A percentile compares a stretch with the other conserved stretches of the same genome.
Conservation (phyloP, 2,888 invertebrate genomes). For the Phortica okadai region DNA sequence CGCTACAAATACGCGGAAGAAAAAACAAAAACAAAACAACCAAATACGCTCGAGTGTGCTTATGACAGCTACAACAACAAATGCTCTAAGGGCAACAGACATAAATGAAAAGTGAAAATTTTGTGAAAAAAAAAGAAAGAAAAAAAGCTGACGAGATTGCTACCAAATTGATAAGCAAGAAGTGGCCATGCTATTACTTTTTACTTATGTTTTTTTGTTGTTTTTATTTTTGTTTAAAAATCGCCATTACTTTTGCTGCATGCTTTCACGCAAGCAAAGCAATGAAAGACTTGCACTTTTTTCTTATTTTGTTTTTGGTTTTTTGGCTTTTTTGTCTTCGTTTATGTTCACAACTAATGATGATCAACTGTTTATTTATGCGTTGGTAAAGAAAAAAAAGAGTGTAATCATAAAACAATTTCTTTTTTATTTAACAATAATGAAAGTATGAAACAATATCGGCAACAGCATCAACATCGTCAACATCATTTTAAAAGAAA, state of each 20-base stretch:
- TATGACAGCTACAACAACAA: background rate
- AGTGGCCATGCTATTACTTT: background rate
- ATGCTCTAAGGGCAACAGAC: background rate
- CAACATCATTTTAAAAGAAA: slow-evolving; percentile 51
- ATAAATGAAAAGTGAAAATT: slow-evolving; percentile 22
- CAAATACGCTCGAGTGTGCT: background rate
- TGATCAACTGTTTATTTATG: slow-evolving; percentile 45
- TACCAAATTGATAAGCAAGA: slow-evolving; percentile 15
- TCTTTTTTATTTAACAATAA: background rate
- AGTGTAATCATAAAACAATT: slow-evolving; percentile 13
- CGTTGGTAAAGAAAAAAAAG: background rate
- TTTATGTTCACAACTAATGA: slow-evolving; percentile 67
- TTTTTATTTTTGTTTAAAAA: background rate
- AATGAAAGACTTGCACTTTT: background rate
- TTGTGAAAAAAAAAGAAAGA: background rate
- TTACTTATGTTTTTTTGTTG: background rate
- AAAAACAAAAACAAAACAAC: background rate
- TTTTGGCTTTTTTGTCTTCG: slow-evolving; percentile 40
- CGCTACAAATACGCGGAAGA: slow-evolving; percentile 1
- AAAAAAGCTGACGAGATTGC: slow-evolving; percentile 7
- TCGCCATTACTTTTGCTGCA: background rate
- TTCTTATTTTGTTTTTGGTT: background rate
- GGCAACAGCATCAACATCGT: slow-evolving; percentile 19
- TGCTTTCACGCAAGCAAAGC: background rate
- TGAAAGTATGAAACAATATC: slow-evolving; percentile 4